These are phyloP conservation scores for Nesogale talazaci DNA, from an alignment of 2,113 vertebrate genomes.

Conservation along the genomic window DNA sequence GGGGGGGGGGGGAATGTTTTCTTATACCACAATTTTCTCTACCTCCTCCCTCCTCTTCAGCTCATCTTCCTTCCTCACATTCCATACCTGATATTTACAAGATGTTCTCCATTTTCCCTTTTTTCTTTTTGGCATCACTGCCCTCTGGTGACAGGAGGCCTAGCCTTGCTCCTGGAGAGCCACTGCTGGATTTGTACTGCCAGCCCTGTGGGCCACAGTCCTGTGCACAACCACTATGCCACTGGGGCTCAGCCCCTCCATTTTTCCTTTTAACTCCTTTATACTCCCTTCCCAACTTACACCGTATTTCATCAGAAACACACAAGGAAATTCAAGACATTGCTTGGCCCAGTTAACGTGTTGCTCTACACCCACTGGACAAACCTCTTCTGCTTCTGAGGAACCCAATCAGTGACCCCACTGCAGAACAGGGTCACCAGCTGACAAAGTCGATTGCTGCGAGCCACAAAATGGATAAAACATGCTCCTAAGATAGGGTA, in stretches of 20 bases:
- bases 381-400: slow-evolving; percentile 20
- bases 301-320: neutral
- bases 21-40: neutral
- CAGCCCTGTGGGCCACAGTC: too few relatives aligned
- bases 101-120: neutral
- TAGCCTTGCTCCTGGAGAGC: too few relatives aligned
- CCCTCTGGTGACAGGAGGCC: too few relatives aligned
- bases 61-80: slow-evolving; percentile 27
- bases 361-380: neutral
- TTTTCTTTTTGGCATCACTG: too few relatives aligned
- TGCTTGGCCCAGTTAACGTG: neutral
- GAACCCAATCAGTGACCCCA: neutral
- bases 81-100: neutral
- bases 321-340: neutral
- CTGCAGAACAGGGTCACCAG: neutral
- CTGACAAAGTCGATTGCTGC: slow-evolving; percentile 3
- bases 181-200: too few relatives aligned
- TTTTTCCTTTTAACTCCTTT: slow-evolving; percentile 46
- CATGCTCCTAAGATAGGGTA: neutral
- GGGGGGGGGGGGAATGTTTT: too few relatives aligned
- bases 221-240: too few relatives aligned
- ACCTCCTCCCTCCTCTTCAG: neutral
- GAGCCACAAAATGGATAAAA: neutral
- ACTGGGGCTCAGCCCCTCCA: too few relatives aligned
- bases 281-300: neutral